Conservation (phyloP, 2,888 invertebrate genomes). For the Ganaspis brasiliensis region DNA sequence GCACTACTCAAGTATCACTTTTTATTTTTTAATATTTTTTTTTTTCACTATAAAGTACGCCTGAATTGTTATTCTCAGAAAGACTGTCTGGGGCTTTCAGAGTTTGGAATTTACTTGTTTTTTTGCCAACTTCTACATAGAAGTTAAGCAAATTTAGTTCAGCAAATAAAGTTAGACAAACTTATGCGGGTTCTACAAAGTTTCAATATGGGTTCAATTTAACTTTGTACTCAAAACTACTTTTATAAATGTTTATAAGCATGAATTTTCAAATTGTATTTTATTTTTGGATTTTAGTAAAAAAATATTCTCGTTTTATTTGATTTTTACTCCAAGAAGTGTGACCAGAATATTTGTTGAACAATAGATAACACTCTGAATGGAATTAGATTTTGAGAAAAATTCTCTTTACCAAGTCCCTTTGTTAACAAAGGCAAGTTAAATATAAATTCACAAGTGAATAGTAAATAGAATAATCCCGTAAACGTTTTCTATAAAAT, state of each 20-base stretch:
- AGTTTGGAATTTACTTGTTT: not conserved
- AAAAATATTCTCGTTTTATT: too few relatives aligned
- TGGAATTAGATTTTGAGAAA: too few relatives aligned
- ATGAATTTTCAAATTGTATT: not conserved
- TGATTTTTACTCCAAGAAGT: too few relatives aligned
- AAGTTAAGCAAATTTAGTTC: conserved; percentile 7
- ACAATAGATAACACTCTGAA: too few relatives aligned
- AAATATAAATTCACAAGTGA: conserved; percentile 1
- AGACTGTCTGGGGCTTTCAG: not conserved
- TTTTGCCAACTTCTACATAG: not conserved
- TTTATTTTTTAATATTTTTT: not conserved
- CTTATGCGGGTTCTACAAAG: conserved; percentile 15
- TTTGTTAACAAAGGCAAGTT: not conserved
- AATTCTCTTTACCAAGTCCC: too few relatives aligned
- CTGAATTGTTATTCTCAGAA: conserved; percentile 30
- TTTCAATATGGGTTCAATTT: conserved; percentile 18
- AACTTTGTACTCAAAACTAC: conserved; percentile 20
- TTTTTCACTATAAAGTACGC: not conserved
- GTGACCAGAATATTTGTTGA: too few relatives aligned
- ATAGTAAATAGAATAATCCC: conserved; percentile 3
- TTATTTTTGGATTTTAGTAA: not conserved
- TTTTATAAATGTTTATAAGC: conserved; percentile 12
- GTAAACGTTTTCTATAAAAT: conserved; percentile 9
- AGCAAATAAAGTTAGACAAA: conserved; percentile 12
- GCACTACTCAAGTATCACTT: not conserved